These are phyloP conservation scores for Carcharodon carcharias DNA, from an alignment of 2,797 vertebrate genomes.

Conservation along the genomic window DNA sequence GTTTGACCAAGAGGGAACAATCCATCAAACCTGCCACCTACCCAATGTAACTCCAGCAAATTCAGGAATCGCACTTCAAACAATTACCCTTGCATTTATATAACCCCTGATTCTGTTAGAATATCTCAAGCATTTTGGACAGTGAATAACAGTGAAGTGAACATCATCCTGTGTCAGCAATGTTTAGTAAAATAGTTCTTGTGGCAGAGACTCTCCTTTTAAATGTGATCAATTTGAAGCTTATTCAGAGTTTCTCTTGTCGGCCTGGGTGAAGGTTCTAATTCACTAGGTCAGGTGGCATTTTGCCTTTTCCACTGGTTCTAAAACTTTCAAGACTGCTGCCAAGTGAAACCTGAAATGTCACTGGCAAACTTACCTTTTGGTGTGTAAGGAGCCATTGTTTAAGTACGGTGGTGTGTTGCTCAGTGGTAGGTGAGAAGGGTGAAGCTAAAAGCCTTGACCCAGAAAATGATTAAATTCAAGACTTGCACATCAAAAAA, in stretches of 20 bases:
- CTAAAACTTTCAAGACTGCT: neutral
- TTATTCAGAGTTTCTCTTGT: too few relatives aligned
- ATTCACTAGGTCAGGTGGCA: neutral
- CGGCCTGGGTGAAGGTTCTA: neutral
- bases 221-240: neutral
- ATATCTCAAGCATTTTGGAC: neutral
- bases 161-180: neutral
- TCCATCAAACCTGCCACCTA: neutral
- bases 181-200: neutral
- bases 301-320: neutral
- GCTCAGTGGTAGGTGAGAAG: constrained; percentile 38
- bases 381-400: constrained; percentile 76
- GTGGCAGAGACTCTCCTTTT: neutral
- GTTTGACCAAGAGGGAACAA: neutral
- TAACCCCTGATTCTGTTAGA: neutral
- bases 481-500: neutral
- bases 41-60: neutral
- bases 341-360: constrained; percentile 51
- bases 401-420: constrained; percentile 80
- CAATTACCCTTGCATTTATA: neutral
- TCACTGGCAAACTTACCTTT: constrained; percentile 82
- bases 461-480: constrained; percentile 38
- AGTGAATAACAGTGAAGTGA: neutral
- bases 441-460: constrained; percentile 61
- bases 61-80: neutral